phyloP scores from a whole-genome alignment of 2,797 vertebrate genomes.

The Pseudochirops corinnae region DNA sequence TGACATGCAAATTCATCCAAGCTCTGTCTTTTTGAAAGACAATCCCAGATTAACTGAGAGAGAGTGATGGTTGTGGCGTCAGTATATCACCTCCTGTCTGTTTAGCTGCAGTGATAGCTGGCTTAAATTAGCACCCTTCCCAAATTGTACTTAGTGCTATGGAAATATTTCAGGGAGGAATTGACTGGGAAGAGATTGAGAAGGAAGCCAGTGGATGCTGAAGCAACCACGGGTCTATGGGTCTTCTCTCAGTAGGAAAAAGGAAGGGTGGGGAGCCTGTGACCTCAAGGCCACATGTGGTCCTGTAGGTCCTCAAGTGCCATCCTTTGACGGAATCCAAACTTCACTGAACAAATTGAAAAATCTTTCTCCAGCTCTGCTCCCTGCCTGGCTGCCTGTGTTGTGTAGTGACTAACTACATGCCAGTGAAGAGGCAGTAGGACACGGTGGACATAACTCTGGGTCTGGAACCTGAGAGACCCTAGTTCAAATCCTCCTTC shows the following conservation, averaged over 20 bases:
- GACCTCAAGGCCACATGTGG: too few relatives aligned
- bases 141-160: neutral
- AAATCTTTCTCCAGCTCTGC: neutral
- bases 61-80: neutral
- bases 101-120: neutral
- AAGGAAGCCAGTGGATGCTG: neutral
- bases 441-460: neutral
- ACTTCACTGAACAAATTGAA: too few relatives aligned
- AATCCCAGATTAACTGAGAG: slow-evolving; percentile 15
- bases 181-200: neutral
- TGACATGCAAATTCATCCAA: slow-evolving; percentile 18
- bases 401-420: neutral
- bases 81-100: neutral
- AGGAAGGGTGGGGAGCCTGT: too few relatives aligned
- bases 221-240: neutral
- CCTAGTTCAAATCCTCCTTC: neutral
- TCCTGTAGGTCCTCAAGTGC: too few relatives aligned
- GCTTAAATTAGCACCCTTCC: neutral
- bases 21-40: slow-evolving; percentile 12
- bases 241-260: neutral
- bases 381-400: neutral
- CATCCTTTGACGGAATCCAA: too few relatives aligned
- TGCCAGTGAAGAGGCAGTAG: neutral
- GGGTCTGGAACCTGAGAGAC: neutral
- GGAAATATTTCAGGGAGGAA: neutral